Base-by-base conservation (phyloP, 1,140 invertebrate genomes). In the Drosophila tsacasi region DNA sequence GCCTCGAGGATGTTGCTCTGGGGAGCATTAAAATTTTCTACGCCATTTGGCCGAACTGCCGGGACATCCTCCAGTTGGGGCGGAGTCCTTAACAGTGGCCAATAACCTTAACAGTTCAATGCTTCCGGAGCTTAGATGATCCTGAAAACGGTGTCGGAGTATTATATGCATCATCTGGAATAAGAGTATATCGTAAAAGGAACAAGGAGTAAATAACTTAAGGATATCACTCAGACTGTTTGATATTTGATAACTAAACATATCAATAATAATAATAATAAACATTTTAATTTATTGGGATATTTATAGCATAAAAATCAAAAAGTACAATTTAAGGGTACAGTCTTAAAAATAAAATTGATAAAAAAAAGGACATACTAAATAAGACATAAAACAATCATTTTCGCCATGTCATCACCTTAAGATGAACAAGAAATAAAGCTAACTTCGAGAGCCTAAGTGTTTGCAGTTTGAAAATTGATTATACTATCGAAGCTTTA, bases 11-110 rank as follows among this genome's bases (percentile, higher is more conserved):
- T 81, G 71, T 47, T 39, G 64, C 85, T 82, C 85, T 62, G 25
- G 81, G 84, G 74, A 89, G 77, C 83, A 89, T 81, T 84, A 81
- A 84, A 85, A 85, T 84, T 84, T 90, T 90, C 85, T 90, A 74
- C 61, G 42, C 85, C 83, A 90, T 90, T 90, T 85, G 79, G 40
- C 68, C 37, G 42, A 75, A 54, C 60, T 60, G 63, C 67, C 27
- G n/a, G 57, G 40, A 67, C 42, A 12, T 37, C 35, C 2, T 17
- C 17, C n/a, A 42, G 67, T 42, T 35, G 30, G 21, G 46, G 27
- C 3, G 30, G 23, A 30, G 44, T 39, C 23, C 42, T 17, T 76
- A 57, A 74, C 67, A 74, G 62, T 50, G 52, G 57, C 52, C 75
- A 77, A 68, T 68, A 77, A 76, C 73, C 75, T 49, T 55, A 76